Conservation (phyloP, 2,888 invertebrate genomes). For the Cylindroiulus punctatus region DNA sequence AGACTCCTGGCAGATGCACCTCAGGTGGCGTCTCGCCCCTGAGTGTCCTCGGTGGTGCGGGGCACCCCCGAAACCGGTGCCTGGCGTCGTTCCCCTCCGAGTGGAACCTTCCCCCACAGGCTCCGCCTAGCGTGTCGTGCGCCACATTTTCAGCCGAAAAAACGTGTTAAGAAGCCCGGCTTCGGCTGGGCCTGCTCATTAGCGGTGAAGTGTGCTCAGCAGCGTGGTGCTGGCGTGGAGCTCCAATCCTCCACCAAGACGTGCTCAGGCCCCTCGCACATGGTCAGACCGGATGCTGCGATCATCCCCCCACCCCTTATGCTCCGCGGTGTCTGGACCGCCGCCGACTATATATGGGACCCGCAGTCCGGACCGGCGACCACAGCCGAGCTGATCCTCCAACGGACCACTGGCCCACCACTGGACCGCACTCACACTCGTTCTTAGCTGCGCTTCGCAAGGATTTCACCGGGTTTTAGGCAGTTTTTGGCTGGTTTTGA, state of each 20-base stretch:
- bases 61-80: neutral
- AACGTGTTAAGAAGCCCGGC: slow-evolving; percentile 19
- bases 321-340: slow-evolving; percentile 8
- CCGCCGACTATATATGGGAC: slow-evolving; percentile 28
- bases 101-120: slow-evolving; percentile 33
- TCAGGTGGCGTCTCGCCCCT: slow-evolving; percentile 1
- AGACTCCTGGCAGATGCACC: neutral
- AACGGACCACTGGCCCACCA: neutral
- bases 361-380: slow-evolving; percentile 23
- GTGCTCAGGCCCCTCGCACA: neutral
- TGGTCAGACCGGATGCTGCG: slow-evolving; percentile 38
- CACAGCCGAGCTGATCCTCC: neutral
- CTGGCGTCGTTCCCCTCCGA: neutral
- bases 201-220: neutral
- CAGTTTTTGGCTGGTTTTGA: no score
- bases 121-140: slow-evolving; percentile 42
- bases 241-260: neutral
- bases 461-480: no score
- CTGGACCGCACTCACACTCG: neutral
- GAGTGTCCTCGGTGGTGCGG: neutral
- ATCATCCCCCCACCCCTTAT: slow-evolving; percentile 15
- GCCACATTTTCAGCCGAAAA: neutral
- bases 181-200: slow-evolving; percentile 2
- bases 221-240: neutral
- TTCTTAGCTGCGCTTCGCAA: no score